A percentile compares a stretch with the other conserved stretches of the same genome.
Evolutionary conservation across 2,797 vertebrate genomes (phyloP).

Genomic region (Peromyscus attwateri): DNA sequence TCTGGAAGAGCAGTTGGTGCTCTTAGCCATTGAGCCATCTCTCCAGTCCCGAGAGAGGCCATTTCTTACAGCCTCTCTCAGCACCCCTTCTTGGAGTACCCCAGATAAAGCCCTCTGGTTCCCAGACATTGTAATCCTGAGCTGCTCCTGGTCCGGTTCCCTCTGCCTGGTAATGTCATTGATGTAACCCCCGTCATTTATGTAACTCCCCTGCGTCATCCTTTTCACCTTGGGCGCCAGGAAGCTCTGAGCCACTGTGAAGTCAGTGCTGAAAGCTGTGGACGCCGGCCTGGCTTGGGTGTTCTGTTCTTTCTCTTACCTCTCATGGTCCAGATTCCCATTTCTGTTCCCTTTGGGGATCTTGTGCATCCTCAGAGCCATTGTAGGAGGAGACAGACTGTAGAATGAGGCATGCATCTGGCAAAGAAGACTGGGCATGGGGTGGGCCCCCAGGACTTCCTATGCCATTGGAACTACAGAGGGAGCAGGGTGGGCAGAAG

Average conservation of each 20-base stretch:
- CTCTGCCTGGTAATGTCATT: constrained; percentile 47
- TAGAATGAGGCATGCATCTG: neutral
- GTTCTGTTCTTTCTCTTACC: constrained; percentile 15
- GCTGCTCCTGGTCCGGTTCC: neutral
- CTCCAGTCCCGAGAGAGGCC: neutral
- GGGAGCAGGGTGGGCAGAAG: neutral
- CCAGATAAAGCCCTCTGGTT: neutral
- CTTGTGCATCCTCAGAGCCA: constrained; percentile 35
- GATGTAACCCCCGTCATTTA: constrained; percentile 62
- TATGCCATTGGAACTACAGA: neutral
- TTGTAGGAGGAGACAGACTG: neutral
- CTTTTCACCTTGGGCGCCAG: constrained; percentile 64
- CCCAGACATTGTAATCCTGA: neutral
- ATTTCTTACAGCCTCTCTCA: neutral
- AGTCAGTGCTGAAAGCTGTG: neutral
- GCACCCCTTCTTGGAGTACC: neutral
- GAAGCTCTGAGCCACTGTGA: constrained; percentile 68
- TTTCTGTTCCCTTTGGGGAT: constrained; percentile 9
- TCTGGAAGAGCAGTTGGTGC: too few species aligned
- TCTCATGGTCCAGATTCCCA: constrained; percentile 12
- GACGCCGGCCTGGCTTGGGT: neutral
- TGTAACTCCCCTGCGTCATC: constrained; percentile 63
- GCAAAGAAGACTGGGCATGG: neutral
- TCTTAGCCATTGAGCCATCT: too few species aligned
- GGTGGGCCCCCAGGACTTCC: neutral